A percentile compares a stretch with the other conserved stretches of the same genome.
Conservation (phyloP, 2,888 invertebrate species). For the Sinodicranocentrus sp. region DNA sequence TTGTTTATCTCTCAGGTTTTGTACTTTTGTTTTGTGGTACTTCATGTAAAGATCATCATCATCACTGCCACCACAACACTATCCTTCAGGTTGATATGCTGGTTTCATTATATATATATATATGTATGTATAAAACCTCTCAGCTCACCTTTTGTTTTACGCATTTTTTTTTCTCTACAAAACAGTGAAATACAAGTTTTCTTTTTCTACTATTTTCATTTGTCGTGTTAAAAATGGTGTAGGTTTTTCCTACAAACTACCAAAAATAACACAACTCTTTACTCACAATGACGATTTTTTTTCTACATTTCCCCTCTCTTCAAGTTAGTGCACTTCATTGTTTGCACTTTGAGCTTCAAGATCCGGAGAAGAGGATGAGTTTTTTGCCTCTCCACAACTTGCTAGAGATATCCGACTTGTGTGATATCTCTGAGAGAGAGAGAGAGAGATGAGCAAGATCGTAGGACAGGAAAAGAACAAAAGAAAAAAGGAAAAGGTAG, state of each 20-base stretch:
- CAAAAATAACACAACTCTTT: neutral
- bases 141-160: slow-evolving; percentile 20
- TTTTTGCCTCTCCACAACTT: too few species aligned
- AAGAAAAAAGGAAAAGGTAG: slow-evolving; percentile 28
- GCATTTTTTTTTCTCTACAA: neutral
- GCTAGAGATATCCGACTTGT: too few species aligned
- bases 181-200: neutral
- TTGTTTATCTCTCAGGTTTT: too few species aligned
- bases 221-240: neutral
- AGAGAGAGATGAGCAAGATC: too few species aligned
- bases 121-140: too few species aligned
- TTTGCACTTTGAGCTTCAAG: slow-evolving; percentile 3
- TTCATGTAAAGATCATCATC: too few species aligned
- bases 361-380: too few species aligned
- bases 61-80: too few species aligned
- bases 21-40: too few species aligned
- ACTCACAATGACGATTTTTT: slow-evolving; percentile 1
- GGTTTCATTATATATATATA: too few species aligned
- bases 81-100: too few species aligned
- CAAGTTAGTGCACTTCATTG: slow-evolving; percentile 5
- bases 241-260: neutral
- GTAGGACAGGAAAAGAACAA: neutral
- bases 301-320: neutral
- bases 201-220: neutral
- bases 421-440: too few species aligned